Evolutionary conservation across 2,797 vertebrate species (phyloP).

Genomic region (Melanotaenia boesemani): DNA sequence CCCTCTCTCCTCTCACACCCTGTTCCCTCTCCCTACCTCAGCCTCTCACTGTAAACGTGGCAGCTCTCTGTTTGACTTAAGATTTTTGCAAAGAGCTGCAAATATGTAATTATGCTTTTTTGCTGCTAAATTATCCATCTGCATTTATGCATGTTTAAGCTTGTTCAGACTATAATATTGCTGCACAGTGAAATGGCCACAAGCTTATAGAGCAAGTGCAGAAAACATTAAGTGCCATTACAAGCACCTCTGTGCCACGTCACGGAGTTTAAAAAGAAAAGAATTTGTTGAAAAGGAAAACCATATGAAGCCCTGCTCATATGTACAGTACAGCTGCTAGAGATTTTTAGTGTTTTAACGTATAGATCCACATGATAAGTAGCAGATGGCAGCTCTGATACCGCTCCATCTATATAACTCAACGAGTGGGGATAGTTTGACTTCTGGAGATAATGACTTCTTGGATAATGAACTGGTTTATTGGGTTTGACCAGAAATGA

Average conservation of each 20-base stretch:
- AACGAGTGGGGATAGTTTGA: not conserved
- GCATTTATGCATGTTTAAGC: conserved; percentile 28
- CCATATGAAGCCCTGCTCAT: not conserved
- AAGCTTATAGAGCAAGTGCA: not conserved
- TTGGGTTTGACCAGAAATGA: not conserved
- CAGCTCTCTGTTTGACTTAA: conserved; percentile 49
- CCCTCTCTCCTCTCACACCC: conserved; percentile 5
- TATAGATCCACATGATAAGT: not conserved
- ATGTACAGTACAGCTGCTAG: not conserved
- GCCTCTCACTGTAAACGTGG: conserved; percentile 75
- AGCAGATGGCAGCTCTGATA: not conserved
- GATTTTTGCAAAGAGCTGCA: conserved; percentile 32
- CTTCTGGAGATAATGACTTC: not conserved
- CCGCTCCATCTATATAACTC: not conserved
- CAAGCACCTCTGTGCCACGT: conserved; percentile 12
- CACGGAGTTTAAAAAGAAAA: not conserved
- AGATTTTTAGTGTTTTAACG: not conserved
- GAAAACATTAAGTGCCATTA: not conserved
- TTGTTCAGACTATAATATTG: not conserved
- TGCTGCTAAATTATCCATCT: conserved; percentile 30
- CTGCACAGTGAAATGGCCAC: not conserved
- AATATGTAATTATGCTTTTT: conserved; percentile 46
- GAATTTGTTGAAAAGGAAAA: not conserved
- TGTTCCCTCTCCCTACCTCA: conserved; percentile 13
- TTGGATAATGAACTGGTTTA: not conserved